Base-by-base conservation (phyloP, 64 coral and sea anemone species). In the Stylophora pistillata region DNA sequence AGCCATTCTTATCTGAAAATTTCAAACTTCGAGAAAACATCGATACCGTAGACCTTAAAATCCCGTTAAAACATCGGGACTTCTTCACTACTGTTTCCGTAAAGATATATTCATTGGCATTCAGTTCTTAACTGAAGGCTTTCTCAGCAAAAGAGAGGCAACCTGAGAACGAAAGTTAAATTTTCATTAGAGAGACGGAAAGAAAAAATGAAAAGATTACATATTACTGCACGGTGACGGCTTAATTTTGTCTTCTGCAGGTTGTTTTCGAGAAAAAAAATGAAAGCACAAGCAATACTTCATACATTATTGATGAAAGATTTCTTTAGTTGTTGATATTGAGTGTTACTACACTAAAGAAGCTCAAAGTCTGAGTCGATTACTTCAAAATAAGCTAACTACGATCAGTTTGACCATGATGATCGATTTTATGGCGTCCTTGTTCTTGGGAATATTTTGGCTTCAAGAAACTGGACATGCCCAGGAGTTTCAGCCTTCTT, bases 281-380 rank as follows among this genome's bases (percentile, higher is more conserved):
- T 41, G 34, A 33, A n/a, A 20, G 65, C 62, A 68, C 61, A 66
- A 69, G 80, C 62, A 70, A 84, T 4, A 32, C 54, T 32, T 6
- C 17, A 84, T 69, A 14, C 66, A 84, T 84, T 69, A 69, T 84
- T 84, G 69, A 84, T 69, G 25, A 37, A 27, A 13, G 16, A 56
- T 15, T 70, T 0, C 12, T 15, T 23, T n/a, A 25, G 37, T 47
- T 47, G 37, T 47, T 47, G 37, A 84, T 37, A 53, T 5, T 34
- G 27, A 64, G 17, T 10, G 10, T 68, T 25, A 68, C 20, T 37
- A 10, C 18, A 64, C 21, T n/a, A n/a, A n/a, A n/a, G 59, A 21
- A 23, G 17, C 30, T 65, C 23, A 13, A 53, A 59, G 25, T 78
- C 7, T 27, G 29, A n/a, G 18, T 76, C 37, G 30, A 10, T 47